Conservation (phyloP, 2,797 vertebrate genomes). For the Sciaenops ocellatus region DNA sequence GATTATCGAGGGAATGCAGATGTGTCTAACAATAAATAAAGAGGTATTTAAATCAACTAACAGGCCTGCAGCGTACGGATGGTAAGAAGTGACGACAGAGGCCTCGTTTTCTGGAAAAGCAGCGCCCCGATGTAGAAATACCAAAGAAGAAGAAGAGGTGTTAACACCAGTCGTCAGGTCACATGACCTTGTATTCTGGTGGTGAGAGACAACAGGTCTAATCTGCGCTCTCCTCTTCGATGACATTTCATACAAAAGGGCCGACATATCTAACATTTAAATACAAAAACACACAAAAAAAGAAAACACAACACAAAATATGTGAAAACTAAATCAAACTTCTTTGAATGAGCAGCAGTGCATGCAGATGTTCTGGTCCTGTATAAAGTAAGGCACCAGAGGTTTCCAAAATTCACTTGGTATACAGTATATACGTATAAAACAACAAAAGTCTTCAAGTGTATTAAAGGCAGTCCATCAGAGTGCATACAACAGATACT, state of each 20-base stretch:
- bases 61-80: conserved; percentile 22
- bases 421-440: conserved; percentile 69
- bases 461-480: conserved; percentile 88
- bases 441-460: conserved; percentile 79
- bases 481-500: conserved; percentile 83
- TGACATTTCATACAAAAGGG: conserved; percentile 21
- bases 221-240: conserved; percentile 14
- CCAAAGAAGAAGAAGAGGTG: conserved; percentile 10
- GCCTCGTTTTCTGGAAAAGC: conserved; percentile 10
- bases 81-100: conserved; percentile 16
- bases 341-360: conserved; percentile 81
- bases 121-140: neutral
- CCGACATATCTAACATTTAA: neutral
- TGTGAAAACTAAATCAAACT: conserved; percentile 44
- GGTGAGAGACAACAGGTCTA: conserved; percentile 1
- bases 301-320: conserved; percentile 30
- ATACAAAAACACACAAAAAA: conserved; percentile 7
- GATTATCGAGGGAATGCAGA: conserved; percentile 44
- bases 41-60: conserved; percentile 54
- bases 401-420: conserved; percentile 81
- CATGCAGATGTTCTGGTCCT: conserved; percentile 91
- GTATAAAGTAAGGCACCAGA: conserved; percentile 97
- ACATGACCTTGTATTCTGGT: neutral
- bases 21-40: conserved; percentile 29
- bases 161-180: conserved; percentile 3